Evolutionary conservation across 1,140 invertebrate species (phyloP).

Genomic region (Bicyclus anynana): DNA sequence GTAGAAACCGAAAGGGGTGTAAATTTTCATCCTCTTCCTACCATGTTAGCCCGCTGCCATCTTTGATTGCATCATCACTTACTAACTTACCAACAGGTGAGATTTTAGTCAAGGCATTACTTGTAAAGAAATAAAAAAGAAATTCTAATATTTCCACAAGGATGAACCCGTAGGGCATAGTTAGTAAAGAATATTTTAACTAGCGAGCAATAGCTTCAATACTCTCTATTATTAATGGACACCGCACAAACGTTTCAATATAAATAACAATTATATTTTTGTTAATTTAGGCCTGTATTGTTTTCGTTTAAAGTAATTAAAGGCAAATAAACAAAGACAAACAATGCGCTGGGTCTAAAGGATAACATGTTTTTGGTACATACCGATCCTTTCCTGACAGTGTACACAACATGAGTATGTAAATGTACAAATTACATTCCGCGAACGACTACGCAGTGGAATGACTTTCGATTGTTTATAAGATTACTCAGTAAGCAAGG

Average conservation of each 20-base stretch:
- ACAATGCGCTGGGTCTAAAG: slow-evolving; percentile 3
- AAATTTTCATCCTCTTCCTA: too few relatives aligned
- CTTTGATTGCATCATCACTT: too few relatives aligned
- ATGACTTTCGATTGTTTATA: neutral
- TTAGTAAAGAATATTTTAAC: too few relatives aligned
- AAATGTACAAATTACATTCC: slow-evolving; percentile 22
- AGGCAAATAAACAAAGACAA: slow-evolving; percentile 12
- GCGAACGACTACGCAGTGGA: slow-evolving; percentile 8
- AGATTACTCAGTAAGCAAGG: neutral
- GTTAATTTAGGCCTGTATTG: slow-evolving; percentile 3
- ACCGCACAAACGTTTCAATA: neutral
- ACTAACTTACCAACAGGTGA: too few relatives aligned
- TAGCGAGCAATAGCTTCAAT: too few relatives aligned
- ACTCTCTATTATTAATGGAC: neutral
- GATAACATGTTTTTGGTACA: slow-evolving; percentile 8
- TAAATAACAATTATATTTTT: neutral
- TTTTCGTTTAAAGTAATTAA: slow-evolving; percentile 14
- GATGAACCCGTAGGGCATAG: too few relatives aligned
- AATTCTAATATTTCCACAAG: too few relatives aligned
- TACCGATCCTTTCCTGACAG: slow-evolving; percentile 9
- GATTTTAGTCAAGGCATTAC: too few relatives aligned
- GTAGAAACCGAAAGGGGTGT: too few relatives aligned
- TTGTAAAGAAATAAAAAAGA: too few relatives aligned
- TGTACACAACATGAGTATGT: neutral
- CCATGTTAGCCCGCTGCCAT: too few relatives aligned